Conservation (phyloP, 1,140 invertebrate species). For the Papilio polyxenes region DNA sequence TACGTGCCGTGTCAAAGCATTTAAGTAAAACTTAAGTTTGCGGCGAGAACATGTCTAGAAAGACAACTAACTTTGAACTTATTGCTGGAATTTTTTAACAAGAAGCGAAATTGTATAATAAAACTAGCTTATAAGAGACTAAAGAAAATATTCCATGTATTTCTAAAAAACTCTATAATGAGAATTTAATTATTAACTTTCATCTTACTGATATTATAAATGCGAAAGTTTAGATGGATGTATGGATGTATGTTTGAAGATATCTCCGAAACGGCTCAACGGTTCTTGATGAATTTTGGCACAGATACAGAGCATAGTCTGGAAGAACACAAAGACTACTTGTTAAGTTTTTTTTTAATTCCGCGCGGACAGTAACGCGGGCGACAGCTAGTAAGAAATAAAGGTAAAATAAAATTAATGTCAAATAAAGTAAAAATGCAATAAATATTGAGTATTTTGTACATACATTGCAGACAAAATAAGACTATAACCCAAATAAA, state of each 20-base stretch:
- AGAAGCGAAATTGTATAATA: neutral
- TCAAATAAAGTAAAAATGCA: neutral
- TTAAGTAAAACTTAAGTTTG: slow-evolving; percentile 4
- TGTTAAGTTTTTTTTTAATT: too few species aligned
- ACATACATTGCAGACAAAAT: neutral
- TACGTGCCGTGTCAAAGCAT: slow-evolving; percentile 17
- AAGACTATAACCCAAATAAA: neutral
- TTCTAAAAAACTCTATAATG: neutral
- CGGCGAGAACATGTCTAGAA: slow-evolving; percentile 1
- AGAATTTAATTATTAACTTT: neutral
- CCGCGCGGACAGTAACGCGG: too few species aligned
- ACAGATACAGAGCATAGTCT: too few species aligned
- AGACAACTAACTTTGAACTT: neutral
- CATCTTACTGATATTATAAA: too few species aligned
- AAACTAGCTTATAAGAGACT: neutral
- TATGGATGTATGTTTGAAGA: too few species aligned
- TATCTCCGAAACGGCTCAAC: too few species aligned
- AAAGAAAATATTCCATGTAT: neutral
- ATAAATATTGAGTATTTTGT: neutral
- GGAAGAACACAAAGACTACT: too few species aligned
- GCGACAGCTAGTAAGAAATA: too few species aligned
- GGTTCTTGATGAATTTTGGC: too few species aligned
- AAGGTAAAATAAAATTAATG: too few species aligned
- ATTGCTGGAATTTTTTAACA: neutral
- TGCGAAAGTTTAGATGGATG: too few species aligned